These are phyloP conservation scores for Cotesia vestalis DNA, from an alignment of 1,140 invertebrate species.

Conservation along the genomic window DNA sequence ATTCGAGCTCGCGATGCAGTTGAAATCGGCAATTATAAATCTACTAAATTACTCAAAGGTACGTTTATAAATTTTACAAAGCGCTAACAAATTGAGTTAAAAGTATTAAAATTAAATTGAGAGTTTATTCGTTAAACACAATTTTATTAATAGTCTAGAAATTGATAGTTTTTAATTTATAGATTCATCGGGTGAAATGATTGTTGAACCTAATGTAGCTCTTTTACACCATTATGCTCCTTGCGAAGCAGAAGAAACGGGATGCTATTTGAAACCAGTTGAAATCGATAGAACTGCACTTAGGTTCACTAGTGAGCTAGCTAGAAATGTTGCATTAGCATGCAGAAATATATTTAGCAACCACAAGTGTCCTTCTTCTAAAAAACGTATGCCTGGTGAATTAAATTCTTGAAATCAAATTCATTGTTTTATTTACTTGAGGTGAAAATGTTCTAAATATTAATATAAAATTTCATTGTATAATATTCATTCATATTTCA, in stretches of 20 bases:
- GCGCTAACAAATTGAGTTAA: too few species aligned
- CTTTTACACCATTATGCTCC: conserved; percentile 44
- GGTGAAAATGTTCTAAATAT: too few species aligned
- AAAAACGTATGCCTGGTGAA: too few species aligned
- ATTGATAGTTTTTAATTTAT: conserved; percentile 38
- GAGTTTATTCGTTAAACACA: not conserved
- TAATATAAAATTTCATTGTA: too few species aligned
- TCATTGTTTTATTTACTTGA: too few species aligned
- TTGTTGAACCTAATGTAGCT: conserved; percentile 38
- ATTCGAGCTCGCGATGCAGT: conserved; percentile 66
- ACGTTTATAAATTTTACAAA: conserved; percentile 4
- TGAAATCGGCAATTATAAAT: conserved; percentile 72
- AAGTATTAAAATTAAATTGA: too few species aligned
- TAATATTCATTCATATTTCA: too few species aligned
- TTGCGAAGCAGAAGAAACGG: conserved; percentile 66
- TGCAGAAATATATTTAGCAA: conserved; percentile 40
- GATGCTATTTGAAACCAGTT: conserved; percentile 65
- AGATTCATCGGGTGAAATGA: conserved; percentile 32
- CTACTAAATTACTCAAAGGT: conserved; percentile 63
- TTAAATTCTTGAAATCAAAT: too few species aligned
- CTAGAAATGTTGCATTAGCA: conserved; percentile 55
- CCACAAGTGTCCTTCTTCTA: too few species aligned
- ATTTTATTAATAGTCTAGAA: not conserved
- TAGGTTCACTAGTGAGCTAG: conserved; percentile 56
- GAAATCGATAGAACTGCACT: conserved; percentile 61